Conservation (phyloP, 2,113 vertebrate species). For the Struthidea cinerea region DNA sequence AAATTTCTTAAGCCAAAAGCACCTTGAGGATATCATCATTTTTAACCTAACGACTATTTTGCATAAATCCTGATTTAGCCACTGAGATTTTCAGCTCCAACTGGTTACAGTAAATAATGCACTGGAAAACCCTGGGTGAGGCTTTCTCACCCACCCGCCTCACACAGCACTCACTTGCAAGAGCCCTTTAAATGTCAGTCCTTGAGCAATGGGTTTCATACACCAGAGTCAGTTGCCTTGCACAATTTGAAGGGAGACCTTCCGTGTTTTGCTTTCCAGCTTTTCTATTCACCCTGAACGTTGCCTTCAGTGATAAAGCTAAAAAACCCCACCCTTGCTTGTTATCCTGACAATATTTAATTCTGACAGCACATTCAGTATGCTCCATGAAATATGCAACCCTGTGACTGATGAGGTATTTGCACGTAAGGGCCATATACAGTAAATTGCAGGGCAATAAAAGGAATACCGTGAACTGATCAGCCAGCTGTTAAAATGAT, state of each 20-base stretch:
- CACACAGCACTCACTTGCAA: not conserved
- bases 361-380: constrained; percentile 58
- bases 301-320: constrained; percentile 70
- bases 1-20: not conserved
- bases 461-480: constrained; percentile 43
- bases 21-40: not conserved
- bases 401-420: constrained; percentile 55
- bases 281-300: constrained; percentile 58
- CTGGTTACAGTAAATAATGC: constrained; percentile 1
- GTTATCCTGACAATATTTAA: constrained; percentile 67
- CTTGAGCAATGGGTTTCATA: not conserved
- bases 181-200: not conserved
- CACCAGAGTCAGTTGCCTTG: not conserved
- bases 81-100: not conserved
- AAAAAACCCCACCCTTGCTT: constrained; percentile 49
- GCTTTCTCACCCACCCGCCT: not conserved
- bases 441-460: constrained; percentile 30
- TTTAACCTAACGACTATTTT: constrained; percentile 6
- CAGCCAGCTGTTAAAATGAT: constrained; percentile 53
- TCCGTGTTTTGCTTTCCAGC: constrained; percentile 51
- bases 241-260: not conserved
- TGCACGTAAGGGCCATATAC: constrained; percentile 36
- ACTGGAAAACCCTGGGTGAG: not conserved
- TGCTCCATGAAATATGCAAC: constrained; percentile 49
- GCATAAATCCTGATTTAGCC: not conserved